Conservation (phyloP, 1,140 invertebrate species). For the Oedothorax gibbosus region DNA sequence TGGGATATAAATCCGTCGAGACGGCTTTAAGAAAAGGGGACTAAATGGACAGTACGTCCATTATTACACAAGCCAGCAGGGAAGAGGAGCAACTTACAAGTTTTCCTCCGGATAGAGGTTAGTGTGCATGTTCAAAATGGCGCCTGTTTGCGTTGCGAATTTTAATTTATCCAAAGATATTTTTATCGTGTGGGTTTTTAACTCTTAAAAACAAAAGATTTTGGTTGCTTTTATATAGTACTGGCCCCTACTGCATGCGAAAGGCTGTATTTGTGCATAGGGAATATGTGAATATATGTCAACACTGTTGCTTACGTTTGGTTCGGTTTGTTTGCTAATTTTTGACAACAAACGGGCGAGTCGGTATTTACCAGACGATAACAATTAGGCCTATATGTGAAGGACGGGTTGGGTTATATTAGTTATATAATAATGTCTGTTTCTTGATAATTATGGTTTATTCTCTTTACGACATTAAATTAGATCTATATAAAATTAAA, state of each 20-base stretch:
- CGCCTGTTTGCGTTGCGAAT: slow-evolving; percentile 53
- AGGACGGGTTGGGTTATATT: background rate
- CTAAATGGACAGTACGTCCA: slow-evolving; percentile 98
- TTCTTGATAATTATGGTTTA: too few relatives aligned
- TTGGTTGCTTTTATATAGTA: too few relatives aligned
- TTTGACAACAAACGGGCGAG: slow-evolving; percentile 59
- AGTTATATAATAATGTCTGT: too few relatives aligned
- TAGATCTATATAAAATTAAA: too few relatives aligned
- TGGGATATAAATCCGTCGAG: slow-evolving; percentile 57
- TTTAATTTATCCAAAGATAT: slow-evolving; percentile 25
- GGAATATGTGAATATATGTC: background rate
- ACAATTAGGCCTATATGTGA: slow-evolving; percentile 39
- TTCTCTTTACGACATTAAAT: too few relatives aligned
- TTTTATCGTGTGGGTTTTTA: background rate
- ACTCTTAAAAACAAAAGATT: too few relatives aligned
- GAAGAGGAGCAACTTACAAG: slow-evolving; percentile 95
- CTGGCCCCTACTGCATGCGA: background rate
- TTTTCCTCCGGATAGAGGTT: slow-evolving; percentile 92
- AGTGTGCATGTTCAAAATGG: slow-evolving; percentile 67
- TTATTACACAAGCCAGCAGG: slow-evolving; percentile 96
- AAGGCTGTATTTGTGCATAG: background rate
- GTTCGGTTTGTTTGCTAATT: slow-evolving; percentile 16
- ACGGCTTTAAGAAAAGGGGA: slow-evolving; percentile 57
- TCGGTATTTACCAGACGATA: slow-evolving; percentile 10
- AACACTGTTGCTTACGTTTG: background rate